Conservation (phyloP, 2,888 invertebrate genomes). For the Aphrophora alni region DNA sequence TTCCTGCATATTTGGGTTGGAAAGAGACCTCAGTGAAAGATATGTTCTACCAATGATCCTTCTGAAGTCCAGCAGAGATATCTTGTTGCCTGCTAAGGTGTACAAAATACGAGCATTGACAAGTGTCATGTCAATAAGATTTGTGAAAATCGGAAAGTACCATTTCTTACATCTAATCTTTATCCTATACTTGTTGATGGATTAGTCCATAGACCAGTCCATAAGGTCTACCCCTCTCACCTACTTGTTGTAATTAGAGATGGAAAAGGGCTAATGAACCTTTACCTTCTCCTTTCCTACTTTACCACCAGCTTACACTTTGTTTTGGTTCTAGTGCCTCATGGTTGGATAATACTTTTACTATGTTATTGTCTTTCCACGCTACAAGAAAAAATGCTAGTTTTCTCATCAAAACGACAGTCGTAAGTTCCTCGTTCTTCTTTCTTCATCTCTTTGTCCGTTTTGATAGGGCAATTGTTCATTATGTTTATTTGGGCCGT, state of each 20-base stretch:
- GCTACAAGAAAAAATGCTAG: conserved; percentile 3
- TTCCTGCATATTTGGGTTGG: not conserved
- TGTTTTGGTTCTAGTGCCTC: too few relatives aligned
- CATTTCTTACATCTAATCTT: conserved; percentile 13
- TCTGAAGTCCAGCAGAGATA: not conserved
- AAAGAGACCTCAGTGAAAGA: not conserved
- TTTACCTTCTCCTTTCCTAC: too few relatives aligned
- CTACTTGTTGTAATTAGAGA: too few relatives aligned
- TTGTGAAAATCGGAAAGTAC: conserved; percentile 2
- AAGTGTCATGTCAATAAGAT: not conserved
- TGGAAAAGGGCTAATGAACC: too few relatives aligned
- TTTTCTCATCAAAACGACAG: not conserved
- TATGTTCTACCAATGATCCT: conserved; percentile 1
- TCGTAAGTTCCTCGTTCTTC: conserved; percentile 21
- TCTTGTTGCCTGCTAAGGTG: not conserved
- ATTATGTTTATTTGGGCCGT: conserved; percentile 15
- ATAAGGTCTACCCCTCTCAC: too few relatives aligned
- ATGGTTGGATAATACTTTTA: not conserved
- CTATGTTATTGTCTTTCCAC: not conserved
- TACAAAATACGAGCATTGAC: conserved; percentile 2
- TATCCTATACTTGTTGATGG: not conserved
- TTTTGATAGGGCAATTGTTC: conserved; percentile 16
- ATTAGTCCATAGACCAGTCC: too few relatives aligned
- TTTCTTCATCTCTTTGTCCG: not conserved
- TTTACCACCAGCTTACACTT: too few relatives aligned